phyloP scores from a whole-genome alignment of 1,140 invertebrate species.

The Pogonomyrmex californicus region DNA sequence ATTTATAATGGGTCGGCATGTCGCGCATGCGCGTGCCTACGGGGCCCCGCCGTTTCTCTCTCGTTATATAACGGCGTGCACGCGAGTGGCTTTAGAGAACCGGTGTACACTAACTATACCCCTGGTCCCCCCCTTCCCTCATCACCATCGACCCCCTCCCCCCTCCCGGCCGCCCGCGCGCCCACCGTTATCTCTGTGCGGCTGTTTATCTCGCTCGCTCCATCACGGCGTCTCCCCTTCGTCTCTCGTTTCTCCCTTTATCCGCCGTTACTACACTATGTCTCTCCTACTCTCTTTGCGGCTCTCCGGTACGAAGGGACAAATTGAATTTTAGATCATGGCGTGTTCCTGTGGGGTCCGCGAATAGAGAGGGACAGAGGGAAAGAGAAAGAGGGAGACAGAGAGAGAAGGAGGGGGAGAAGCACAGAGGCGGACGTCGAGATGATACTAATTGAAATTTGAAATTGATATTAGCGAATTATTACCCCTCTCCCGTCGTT shows the following conservation, averaged over 20 bases:
- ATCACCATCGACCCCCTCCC: not conserved
- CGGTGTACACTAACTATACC: slow-evolving; percentile 67
- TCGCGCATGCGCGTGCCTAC: slow-evolving; percentile 79
- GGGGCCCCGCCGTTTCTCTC: slow-evolving; percentile 73
- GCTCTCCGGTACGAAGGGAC: slow-evolving; percentile 83
- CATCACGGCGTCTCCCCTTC: slow-evolving; percentile 57
- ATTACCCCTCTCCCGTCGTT: slow-evolving; percentile 80
- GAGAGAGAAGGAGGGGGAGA: slow-evolving; percentile 56
- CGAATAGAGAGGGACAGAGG: slow-evolving; percentile 66
- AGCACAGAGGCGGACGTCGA: slow-evolving; percentile 79
- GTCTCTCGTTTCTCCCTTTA: slow-evolving; percentile 29
- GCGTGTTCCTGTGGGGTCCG: slow-evolving; percentile 81
- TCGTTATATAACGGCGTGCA: slow-evolving; percentile 73
- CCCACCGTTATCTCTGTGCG: slow-evolving; percentile 41
- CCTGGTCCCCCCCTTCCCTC: slow-evolving; percentile 1
- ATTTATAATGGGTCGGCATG: slow-evolving; percentile 84
- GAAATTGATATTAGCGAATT: slow-evolving; percentile 88
- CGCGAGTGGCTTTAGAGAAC: slow-evolving; percentile 78
- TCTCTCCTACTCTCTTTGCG: slow-evolving; percentile 74
- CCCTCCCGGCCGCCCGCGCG: not conserved
- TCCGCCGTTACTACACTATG: slow-evolving; percentile 44
- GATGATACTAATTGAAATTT: slow-evolving; percentile 88
- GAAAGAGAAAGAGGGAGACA: slow-evolving; percentile 59
- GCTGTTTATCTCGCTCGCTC: slow-evolving; percentile 59
- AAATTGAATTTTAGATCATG: slow-evolving; percentile 88